phyloP scores from a whole-genome alignment of 2,113 vertebrate genomes.

The Barnardius zonarius region DNA sequence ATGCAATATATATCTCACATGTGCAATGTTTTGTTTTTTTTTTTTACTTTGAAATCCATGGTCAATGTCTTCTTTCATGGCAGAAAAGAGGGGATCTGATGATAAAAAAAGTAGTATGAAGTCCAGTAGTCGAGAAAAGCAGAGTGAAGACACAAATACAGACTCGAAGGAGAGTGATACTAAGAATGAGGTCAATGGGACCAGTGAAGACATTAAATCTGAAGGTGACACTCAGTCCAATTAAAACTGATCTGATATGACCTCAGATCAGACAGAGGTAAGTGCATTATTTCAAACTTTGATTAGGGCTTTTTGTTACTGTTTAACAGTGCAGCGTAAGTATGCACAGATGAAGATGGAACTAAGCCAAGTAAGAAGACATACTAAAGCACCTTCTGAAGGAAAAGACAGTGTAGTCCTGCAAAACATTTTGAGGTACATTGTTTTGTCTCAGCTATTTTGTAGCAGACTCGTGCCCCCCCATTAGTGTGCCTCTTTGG shows the following conservation, averaged over 20 bases:
- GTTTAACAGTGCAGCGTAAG: slow-evolving; percentile 99
- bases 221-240: slow-evolving; percentile 99
- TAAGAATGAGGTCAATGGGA: slow-evolving; percentile 94
- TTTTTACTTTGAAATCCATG: slow-evolving; percentile 76
- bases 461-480: slow-evolving; percentile 83
- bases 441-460: slow-evolving; percentile 92
- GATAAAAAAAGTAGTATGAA: slow-evolving; percentile 91
- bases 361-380: slow-evolving; percentile 95
- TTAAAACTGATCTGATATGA: slow-evolving; percentile 99
- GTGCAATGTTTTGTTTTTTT: slow-evolving; percentile 61
- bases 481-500: slow-evolving; percentile 82
- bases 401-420: slow-evolving; percentile 99
- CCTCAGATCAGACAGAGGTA: slow-evolving; percentile 99
- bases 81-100: slow-evolving; percentile 93
- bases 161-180: slow-evolving; percentile 90
- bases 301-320: slow-evolving; percentile 95
- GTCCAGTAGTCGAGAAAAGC: slow-evolving; percentile 89
- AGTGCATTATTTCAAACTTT: slow-evolving; percentile 90
- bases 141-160: slow-evolving; percentile 83
- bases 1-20: slow-evolving; percentile 40
- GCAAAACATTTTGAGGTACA: slow-evolving; percentile 98
- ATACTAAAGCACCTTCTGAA: slow-evolving; percentile 95
- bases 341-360: slow-evolving; percentile 99
- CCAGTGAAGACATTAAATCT: slow-evolving; percentile 97
- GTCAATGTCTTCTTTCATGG: slow-evolving; percentile 80